These are phyloP conservation scores for Stigmatopora nigra DNA, from an alignment of 2,113 vertebrate species.

Conservation along the genomic window DNA sequence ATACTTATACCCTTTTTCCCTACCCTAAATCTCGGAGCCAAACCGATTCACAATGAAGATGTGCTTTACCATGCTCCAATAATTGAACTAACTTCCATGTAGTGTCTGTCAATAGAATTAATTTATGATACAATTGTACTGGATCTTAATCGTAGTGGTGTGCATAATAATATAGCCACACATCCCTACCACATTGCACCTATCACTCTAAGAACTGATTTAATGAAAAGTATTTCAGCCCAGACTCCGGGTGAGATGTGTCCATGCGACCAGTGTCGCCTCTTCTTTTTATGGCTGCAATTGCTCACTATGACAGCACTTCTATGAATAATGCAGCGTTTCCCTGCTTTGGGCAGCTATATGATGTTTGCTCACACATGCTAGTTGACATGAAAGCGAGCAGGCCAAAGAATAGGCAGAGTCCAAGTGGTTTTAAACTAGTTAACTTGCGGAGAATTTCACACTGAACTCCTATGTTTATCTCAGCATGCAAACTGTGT, in stretches of 20 bases:
- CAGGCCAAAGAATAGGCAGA: conserved; percentile 16
- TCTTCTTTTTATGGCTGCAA: conserved; percentile 28
- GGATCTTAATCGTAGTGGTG: background rate
- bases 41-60: background rate
- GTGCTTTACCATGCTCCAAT: background rate
- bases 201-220: background rate
- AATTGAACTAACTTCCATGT: background rate
- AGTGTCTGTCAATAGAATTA: background rate
- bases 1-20: too few species aligned
- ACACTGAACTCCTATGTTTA: conserved; percentile 11
- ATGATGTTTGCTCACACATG: conserved; percentile 4
- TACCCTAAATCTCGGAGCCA: background rate
- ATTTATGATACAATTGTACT: background rate
- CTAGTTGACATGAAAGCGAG: conserved; percentile 27
- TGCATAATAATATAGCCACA: background rate
- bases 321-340: conserved; percentile 47
- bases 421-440: conserved; percentile 1
- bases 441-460: conserved; percentile 17
- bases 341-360: conserved; percentile 16
- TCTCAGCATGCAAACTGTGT: conserved; percentile 1
- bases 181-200: background rate
- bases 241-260: conserved; percentile 18
- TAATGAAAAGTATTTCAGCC: conserved; percentile 22
- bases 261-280: background rate
- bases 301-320: conserved; percentile 34